Base-by-base conservation (phyloP, 2,113 vertebrate genomes). In the Peromyscus californicus region DNA sequence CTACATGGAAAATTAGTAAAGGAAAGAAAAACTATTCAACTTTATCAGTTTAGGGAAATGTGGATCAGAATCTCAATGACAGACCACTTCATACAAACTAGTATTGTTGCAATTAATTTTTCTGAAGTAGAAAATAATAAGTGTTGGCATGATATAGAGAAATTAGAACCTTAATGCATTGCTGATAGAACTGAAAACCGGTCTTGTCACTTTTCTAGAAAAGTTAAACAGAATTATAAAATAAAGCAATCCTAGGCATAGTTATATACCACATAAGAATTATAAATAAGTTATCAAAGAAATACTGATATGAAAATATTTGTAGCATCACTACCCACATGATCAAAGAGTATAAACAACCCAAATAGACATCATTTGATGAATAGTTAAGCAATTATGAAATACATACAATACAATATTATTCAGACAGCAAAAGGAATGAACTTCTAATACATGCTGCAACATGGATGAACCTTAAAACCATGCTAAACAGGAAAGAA, bases 391-490 rank as follows among this genome's bases (percentile, higher is more conserved):
- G 26, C 24, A 84, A 67, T 26, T 90, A 10, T 84, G 5, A 80
- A 22, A 94, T 51, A 74, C 13, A 83, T 36, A 13, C 42, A 83
- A 31, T 61, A 17, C 39, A 76, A 69, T 95, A 86, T 90, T 90
- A 29, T 86, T 90, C 78, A 87, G 54, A 63, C 12, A 72, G 86
- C 51, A 63, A 96, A 85, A 72, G 19, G 72, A 63, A 79, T 54
- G 3, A 87, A 80, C 29, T 93, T 59, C 29, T 86, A 11, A 22
- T 72, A 86, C 10, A 5, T 36, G 12, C 45, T 65, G 57, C 48
- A 57, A 36, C 57, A 59, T 82, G 16, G 48, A 91, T 82, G n/a
- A 94, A 79, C 36, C 72, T 79, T 79, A 48, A 93, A 90, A 93
- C 65, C 24, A 45, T 59, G 10, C 67, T 74, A 63, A 89, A 42